phyloP scores from a whole-genome alignment of 37 sponge, comb jelly and placozoan genomes.

The Dysidea cf. avara region DNA sequence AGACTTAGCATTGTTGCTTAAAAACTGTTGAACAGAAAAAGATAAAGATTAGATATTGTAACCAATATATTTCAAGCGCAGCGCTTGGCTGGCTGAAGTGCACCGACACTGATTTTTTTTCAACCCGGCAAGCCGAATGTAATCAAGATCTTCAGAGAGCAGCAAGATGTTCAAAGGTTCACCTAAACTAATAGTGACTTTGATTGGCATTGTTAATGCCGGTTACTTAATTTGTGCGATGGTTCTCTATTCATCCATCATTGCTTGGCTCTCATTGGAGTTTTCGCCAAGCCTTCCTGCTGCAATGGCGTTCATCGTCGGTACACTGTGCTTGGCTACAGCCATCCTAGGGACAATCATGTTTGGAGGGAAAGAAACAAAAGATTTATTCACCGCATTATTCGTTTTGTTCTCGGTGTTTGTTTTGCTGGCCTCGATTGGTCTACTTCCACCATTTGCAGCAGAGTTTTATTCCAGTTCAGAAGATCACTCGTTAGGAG shows the following conservation, averaged over 20 bases:
- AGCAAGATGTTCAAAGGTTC: too few relatives aligned
- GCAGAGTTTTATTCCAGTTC: not conserved
- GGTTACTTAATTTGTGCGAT: conserved; percentile 43
- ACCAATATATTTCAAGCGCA: too few relatives aligned
- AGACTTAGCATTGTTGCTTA: too few relatives aligned
- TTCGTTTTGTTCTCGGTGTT: conserved; percentile 10
- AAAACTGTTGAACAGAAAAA: too few relatives aligned
- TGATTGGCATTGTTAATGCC: not conserved
- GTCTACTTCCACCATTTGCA: conserved; percentile 24
- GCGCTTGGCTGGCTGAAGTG: too few relatives aligned
- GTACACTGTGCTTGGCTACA: conserved; percentile 29
- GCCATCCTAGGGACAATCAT: conserved; percentile 29
- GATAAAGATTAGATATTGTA: too few relatives aligned
- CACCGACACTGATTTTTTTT: too few relatives aligned
- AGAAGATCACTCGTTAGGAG: conserved; percentile 4
- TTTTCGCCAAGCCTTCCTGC: conserved; percentile 22
- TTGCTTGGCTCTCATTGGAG: conserved; percentile 56
- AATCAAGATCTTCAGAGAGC: too few relatives aligned
- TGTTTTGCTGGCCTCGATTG: conserved; percentile 24
- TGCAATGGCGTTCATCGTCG: conserved; percentile 41
- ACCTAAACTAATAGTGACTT: not conserved
- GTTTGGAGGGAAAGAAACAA: conserved; percentile 12
- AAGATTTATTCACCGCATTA: conserved; percentile 1
- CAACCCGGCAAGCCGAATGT: too few relatives aligned
- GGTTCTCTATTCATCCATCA: conserved; percentile 49